Percentiles rank a stretch among this genome's conserved stretches.
Conservation (phyloP, 2,113 vertebrate genomes). For the Oreotragus oreotragus region DNA sequence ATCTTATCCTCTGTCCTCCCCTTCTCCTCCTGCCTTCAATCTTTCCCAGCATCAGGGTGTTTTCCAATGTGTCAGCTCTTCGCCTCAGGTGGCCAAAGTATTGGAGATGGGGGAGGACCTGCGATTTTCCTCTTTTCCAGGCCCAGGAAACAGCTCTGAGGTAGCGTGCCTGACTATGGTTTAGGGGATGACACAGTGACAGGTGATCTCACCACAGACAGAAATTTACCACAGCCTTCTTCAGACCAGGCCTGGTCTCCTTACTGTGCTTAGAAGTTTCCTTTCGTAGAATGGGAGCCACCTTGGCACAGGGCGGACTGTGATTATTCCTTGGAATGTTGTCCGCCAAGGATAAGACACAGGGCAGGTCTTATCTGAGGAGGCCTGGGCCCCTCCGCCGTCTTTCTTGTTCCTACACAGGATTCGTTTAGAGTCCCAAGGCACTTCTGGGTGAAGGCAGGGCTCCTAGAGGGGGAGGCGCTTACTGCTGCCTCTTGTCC, state of each 20-base stretch:
- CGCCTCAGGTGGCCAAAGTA: neutral
- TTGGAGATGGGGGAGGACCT: fast-evolving
- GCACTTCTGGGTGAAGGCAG: neutral
- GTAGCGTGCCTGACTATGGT: neutral
- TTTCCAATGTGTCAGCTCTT: neutral
- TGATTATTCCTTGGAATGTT: fast-evolving
- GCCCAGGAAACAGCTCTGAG: neutral
- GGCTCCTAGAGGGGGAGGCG: neutral
- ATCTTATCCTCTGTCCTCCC: neutral
- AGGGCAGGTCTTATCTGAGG: neutral
- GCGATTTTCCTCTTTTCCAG: neutral
- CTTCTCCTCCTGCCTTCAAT: neutral
- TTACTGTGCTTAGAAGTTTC: neutral
- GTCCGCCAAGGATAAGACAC: neutral
- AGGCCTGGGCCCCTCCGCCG: neutral
- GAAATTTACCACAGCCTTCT: neutral
- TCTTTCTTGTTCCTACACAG: neutral
- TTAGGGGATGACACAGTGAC: neutral
- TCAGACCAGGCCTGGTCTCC: neutral
- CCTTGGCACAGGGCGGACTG: neutral
- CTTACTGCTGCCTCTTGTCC: neutral
- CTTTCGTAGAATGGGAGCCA: neutral
- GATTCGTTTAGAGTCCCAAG: neutral
- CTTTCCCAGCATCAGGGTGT: neutral
- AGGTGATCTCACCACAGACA: neutral